A percentile compares a stretch with the other conserved stretches of the same genome.
These are phyloP conservation scores for Barnardius zonarius DNA, from an alignment of 2,113 vertebrate genomes.

Conservation along the genomic window DNA sequence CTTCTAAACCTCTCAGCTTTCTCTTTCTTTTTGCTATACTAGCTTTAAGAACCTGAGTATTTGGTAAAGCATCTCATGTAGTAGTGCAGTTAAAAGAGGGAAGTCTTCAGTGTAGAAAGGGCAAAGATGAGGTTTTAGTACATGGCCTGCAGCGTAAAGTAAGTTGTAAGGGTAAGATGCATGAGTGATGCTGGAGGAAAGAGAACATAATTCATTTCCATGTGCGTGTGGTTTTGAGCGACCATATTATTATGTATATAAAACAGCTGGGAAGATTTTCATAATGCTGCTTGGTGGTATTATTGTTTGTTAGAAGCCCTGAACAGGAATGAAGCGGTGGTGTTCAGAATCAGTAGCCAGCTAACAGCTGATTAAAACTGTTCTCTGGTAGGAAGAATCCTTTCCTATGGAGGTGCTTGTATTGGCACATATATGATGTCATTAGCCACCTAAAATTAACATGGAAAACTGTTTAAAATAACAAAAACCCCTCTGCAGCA, in stretches of 20 bases:
- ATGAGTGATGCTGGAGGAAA: not conserved
- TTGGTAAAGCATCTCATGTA: not conserved
- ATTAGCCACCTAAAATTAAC: not conserved
- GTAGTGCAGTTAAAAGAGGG: not conserved
- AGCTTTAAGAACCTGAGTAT: not conserved
- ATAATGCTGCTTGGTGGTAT: not conserved
- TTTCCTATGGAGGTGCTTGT: not conserved
- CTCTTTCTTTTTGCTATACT: rapidly evolving
- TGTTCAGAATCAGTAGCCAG: not conserved
- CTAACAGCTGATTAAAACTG: not conserved
- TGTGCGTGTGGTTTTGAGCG: not conserved
- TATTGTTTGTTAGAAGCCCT: not conserved
- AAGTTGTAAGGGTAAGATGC: rapidly evolving
- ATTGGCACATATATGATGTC: not conserved
- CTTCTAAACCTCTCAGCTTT: not conserved
- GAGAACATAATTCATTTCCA: not conserved
- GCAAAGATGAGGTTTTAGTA: not conserved
- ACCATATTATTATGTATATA: rapidly evolving
- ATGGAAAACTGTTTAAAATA: not conserved
- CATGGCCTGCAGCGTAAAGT: not conserved
- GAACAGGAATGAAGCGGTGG: not conserved
- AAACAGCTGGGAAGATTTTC: not conserved
- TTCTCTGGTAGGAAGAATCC: not conserved
- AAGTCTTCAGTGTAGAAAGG: not conserved
- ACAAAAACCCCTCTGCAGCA: not conserved